These are phyloP conservation scores for Corythornis madagascariensis DNA, from an alignment of 2,113 vertebrate species.

Conservation along the genomic window DNA sequence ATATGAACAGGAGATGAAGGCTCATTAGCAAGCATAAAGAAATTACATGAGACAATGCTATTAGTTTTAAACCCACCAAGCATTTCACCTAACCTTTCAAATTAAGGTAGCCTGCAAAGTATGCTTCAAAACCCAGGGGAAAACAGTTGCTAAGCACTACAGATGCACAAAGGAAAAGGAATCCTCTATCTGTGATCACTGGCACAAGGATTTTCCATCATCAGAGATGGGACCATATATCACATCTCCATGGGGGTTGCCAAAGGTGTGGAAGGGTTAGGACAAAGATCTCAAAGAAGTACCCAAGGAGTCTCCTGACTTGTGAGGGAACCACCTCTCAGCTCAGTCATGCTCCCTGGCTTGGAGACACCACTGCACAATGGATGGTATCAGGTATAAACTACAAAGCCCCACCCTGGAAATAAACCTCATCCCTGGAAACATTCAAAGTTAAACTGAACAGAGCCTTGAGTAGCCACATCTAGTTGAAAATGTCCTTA, in stretches of 20 bases:
- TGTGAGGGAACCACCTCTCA: fast-evolving
- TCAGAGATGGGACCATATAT: background rate
- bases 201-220: background rate
- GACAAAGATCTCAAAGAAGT: background rate
- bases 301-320: background rate
- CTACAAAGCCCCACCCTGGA: background rate
- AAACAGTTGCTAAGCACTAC: background rate
- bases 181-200: fast-evolving
- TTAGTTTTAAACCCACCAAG: slow-evolving; percentile 17
- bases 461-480: background rate
- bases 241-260: background rate
- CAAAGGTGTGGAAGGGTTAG: background rate
- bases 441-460: background rate
- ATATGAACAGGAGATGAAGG: slow-evolving; percentile 10
- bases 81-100: slow-evolving; percentile 16
- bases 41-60: slow-evolving; percentile 37
- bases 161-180: background rate
- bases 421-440: background rate
- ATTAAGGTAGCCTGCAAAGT: background rate
- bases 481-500: background rate
- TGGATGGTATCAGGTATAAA: background rate
- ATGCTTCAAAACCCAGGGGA: background rate
- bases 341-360: background rate
- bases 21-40: slow-evolving; percentile 49
- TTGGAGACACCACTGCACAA: background rate